phyloP scores from a whole-genome alignment of 2,113 vertebrate species.

The Empidonax traillii region DNA sequence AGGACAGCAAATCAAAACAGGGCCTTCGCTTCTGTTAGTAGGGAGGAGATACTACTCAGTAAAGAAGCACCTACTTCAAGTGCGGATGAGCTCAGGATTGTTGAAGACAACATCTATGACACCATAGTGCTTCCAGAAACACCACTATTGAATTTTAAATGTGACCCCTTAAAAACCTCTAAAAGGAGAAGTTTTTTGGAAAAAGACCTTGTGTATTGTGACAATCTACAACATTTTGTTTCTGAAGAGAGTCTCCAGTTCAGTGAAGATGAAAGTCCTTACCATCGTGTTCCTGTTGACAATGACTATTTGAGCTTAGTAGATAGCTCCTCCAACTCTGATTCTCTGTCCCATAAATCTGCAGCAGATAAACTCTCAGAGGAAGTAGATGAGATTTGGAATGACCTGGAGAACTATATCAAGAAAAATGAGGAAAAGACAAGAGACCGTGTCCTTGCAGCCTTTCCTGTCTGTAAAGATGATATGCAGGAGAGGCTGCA shows the following conservation, averaged over 20 bases:
- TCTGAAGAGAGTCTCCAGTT: slow-evolving; percentile 89
- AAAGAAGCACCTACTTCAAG: slow-evolving; percentile 54
- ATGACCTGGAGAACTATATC: slow-evolving; percentile 97
- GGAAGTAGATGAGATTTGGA: slow-evolving; percentile 96
- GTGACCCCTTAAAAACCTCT: slow-evolving; percentile 39
- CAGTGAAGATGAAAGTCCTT: slow-evolving; percentile 77
- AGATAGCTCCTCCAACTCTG: slow-evolving; percentile 76
- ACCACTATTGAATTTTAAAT: slow-evolving; percentile 38
- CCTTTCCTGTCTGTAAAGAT: slow-evolving; percentile 88
- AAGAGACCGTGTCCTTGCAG: slow-evolving; percentile 87
- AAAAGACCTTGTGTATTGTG: slow-evolving; percentile 75
- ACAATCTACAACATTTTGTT: slow-evolving; percentile 73
- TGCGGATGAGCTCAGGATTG: slow-evolving; percentile 78
- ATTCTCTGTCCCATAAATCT: slow-evolving; percentile 73
- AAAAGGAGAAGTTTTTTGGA: slow-evolving; percentile 76
- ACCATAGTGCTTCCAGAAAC: slow-evolving; percentile 84
- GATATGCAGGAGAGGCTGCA: slow-evolving; percentile 65
- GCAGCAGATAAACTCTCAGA: slow-evolving; percentile 87
- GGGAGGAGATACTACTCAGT: not conserved
- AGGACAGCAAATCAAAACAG: slow-evolving; percentile 11
- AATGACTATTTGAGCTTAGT: slow-evolving; percentile 74
- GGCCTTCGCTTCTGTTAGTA: not conserved
- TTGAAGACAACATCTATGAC: slow-evolving; percentile 92
- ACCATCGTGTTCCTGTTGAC: slow-evolving; percentile 67
- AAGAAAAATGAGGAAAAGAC: slow-evolving; percentile 93